Evolutionary conservation across 2,888 invertebrate species (phyloP), one percentile per base, ranked within the genome.

Genomic region (Ophion slaviceki): DNA sequence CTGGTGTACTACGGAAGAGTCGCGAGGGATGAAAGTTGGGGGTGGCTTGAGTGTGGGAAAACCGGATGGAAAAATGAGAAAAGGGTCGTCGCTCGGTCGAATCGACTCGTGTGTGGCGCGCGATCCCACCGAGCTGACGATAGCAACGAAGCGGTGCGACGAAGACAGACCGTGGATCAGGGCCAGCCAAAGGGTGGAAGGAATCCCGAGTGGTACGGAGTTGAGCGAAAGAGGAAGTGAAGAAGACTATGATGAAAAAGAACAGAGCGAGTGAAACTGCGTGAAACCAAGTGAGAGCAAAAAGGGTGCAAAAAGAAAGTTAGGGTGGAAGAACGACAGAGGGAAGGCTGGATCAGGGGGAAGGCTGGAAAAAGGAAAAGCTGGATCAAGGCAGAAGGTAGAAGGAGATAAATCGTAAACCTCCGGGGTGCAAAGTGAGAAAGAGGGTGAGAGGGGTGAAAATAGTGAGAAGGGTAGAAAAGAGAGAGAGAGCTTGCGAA

Each of bases 71-170:
- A 81, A 82, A 80, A 67, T 40, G 70, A 1, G 40, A 72, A 81
- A 84, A 81, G 84, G 80, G 84, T 86, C 77, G 83, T 80, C 78
- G 83, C 28, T 68, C 80, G 83, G 80, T 83, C 81, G 84, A 84
- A 86, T 81, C 78, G 86, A 84, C 86, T 85, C 82, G 81, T 57
- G 75, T 71, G 79, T 67, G 45, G 11, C 67, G 45, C 75, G 67
- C 61, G 74, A 28, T 74, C 62, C 74, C 20, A 61, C 24, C 53
- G 74, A 47, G 67, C 59, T 61, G 86, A 70, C 57, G 36, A 72
- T 53, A 17, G 14, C 53, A 14, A 14, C 53, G 17, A 53, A 17
- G 45, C 20, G 70, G 57, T 79, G 71, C 8, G 45, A 68, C 57
- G 80, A 62, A 78, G 61, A 24, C 24, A 45, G 47, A 76, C 4